phyloP scores from a whole-genome alignment of 2,888 invertebrate species.

The Orthosia incerta region DNA sequence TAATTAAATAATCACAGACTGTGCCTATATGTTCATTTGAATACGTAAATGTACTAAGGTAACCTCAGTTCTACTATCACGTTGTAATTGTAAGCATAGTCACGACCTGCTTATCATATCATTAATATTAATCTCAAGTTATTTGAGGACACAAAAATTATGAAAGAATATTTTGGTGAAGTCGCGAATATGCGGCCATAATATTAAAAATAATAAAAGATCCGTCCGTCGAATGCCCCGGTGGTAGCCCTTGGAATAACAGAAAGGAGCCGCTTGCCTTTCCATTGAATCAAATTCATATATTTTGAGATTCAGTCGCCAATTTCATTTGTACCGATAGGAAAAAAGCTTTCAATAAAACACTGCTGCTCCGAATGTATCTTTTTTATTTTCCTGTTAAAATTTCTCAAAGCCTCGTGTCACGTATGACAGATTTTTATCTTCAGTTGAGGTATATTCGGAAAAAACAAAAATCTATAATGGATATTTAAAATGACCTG shows the following conservation, averaged over 20 bases:
- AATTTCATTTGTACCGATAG: constrained; percentile 88
- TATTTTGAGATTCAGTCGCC: constrained; percentile 91
- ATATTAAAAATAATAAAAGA: constrained; percentile 87
- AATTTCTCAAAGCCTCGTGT: background rate
- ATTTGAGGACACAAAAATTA: constrained; percentile 67
- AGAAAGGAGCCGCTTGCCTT: constrained; percentile 90
- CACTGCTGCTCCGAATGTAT: background rate
- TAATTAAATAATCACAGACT: constrained; percentile 49
- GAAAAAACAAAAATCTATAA: background rate
- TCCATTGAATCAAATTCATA: constrained; percentile 91
- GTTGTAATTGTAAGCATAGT: constrained; percentile 43
- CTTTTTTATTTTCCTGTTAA: background rate
- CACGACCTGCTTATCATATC: constrained; percentile 45
- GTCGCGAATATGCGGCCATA: constrained; percentile 81
- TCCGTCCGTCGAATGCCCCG: constrained; percentile 79
- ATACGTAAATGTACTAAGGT: constrained; percentile 45
- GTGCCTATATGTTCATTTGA: constrained; percentile 56
- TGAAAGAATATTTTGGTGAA: constrained; percentile 81
- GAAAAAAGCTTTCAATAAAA: constrained; percentile 68
- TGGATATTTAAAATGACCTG: background rate
- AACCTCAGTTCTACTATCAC: constrained; percentile 33
- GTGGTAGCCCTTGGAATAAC: constrained; percentile 90
- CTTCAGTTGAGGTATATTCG: background rate
- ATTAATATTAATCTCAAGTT: constrained; percentile 59
- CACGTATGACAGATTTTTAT: background rate